phyloP scores from a whole-genome alignment of 1,140 invertebrate genomes.

The Cyclargus thomasi region DNA sequence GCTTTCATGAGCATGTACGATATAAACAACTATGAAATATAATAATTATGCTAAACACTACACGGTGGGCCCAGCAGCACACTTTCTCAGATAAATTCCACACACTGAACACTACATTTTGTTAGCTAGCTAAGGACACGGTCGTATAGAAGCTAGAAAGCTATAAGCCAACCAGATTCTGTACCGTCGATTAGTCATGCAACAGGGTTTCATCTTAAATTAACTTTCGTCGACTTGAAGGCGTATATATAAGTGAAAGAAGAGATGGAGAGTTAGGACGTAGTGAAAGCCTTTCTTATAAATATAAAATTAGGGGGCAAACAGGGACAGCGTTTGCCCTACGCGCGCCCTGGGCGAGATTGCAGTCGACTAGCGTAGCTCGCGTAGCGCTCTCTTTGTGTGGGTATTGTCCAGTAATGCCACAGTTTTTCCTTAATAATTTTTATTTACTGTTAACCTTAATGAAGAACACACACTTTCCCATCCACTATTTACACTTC shows the following conservation, averaged over 20 bases:
- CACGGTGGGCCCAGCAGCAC: not conserved
- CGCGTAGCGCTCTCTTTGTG: no score
- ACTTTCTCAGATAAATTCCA: conserved; percentile 8
- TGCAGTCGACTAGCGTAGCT: no score
- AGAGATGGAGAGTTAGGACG: not conserved
- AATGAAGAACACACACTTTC: no score
- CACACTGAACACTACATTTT: not conserved
- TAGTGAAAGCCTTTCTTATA: no score
- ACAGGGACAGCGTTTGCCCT: no score
- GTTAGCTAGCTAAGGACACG: conserved; percentile 1
- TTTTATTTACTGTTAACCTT: no score
- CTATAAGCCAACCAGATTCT: not conserved
- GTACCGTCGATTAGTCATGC: conserved; percentile 3
- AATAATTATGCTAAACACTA: not conserved
- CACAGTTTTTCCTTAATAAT: no score
- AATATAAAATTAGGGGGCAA: no score
- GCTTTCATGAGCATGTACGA: not conserved
- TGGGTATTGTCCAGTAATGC: no score
- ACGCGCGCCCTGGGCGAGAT: no score
- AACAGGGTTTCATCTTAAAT: not conserved
- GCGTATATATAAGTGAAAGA: not conserved
- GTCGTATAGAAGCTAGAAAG: conserved; percentile 8
- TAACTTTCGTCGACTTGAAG: not conserved
- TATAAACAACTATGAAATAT: not conserved
- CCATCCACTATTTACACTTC: no score